Evolutionary conservation across 64 coral and sea anemone genomes (phyloP), one percentile per base, ranked within the genome.

Genomic region (Montipora foliosa): DNA sequence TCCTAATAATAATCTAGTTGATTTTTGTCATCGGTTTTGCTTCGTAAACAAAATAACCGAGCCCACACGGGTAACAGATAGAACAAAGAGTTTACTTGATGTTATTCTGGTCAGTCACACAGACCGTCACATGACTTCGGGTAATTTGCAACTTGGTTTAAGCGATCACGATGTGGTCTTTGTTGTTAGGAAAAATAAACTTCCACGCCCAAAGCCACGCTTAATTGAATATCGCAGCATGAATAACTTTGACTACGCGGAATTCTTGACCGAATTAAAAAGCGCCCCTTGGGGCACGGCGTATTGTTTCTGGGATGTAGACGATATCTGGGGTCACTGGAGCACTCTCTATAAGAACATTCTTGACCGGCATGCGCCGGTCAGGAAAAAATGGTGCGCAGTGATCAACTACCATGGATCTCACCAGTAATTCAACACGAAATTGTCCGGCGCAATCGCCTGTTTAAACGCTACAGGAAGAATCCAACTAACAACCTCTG

Each of bases 281-380:
- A 89, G 79, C 58, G 87, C 53, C 89, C 47, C 90, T 52, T 91
- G 89, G 89, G 55, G 68, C 9, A 66, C 25, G 37, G 77, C 89
- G 7, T 81, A 83, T 81, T 15, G 19, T 29, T 82, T 75, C 75
- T 79, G 70, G 1, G 73, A 92, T 55, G 49, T 66, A 15, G 90
- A 83, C 47, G 79, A 79, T 66, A 66, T 90, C 48, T 90, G 77
- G 89, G 89, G 19, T 22, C 75, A 80, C 45, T 90, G 77, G 90
- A 73, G 45, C 14, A 20, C 8, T 4, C 76, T 91, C 15, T 91
- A 81, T 80, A 91, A 91, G 16, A 78, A 91, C 55, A 80, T 91
- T 55, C 89, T 91, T 47, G 57, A 91, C 29, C 77, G 48, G 52
- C 58, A 81, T 69, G 89, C 62, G 1, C 89, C 77, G 4, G 17